Base-by-base conservation (phyloP, 2,113 vertebrate species). In the Pardalotus punctatus region DNA sequence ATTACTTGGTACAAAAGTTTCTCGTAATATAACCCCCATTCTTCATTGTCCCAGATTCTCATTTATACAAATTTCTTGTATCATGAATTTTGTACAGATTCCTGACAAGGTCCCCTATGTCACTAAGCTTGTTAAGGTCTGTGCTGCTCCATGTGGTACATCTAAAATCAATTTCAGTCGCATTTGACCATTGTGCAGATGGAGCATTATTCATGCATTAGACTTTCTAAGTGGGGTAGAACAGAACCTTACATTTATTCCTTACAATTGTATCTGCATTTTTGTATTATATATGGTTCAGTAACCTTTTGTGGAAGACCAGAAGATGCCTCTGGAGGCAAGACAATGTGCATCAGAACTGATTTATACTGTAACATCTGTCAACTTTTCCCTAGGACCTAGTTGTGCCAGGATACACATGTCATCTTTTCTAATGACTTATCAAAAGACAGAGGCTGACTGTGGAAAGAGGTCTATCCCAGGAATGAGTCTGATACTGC, bases 301-400 rank as follows among this genome's bases (percentile, higher is more conserved):
- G 76, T 94, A 96, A 94, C 93, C 92, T 97, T 96, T 96, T 85
- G 78, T 88, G 87, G 81, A 94, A 86, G 79, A 97, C 81, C 88
- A 96, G 86, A 79, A 95, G 57, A 96, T 90, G 83, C 71, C 86
- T 97, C 92, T 89, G 90, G 95, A 97, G 89, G 90, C 77, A 93
- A 66, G 40, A 27, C 42, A 89, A 81, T 86, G 36, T 95, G 81
- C 84, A 93, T 96, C 89, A 90, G 94, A 97, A 95, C 92, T 94
- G 93, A 97, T 97, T 97, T 98, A 85, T 96, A 88, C 54, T 94
- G 22, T 67, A 97, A 97, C 97, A 96, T 97, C 80, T 98, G 95
- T 97, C 95, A 97, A 25, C 77, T 97, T 97, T 90, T 97, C 92
- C 81, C 93, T 50, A 67, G 94, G 72, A 94, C 89, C 78, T 85